phyloP scores from a whole-genome alignment of 2,113 vertebrate species.

The Erpornis zantholeuca region DNA sequence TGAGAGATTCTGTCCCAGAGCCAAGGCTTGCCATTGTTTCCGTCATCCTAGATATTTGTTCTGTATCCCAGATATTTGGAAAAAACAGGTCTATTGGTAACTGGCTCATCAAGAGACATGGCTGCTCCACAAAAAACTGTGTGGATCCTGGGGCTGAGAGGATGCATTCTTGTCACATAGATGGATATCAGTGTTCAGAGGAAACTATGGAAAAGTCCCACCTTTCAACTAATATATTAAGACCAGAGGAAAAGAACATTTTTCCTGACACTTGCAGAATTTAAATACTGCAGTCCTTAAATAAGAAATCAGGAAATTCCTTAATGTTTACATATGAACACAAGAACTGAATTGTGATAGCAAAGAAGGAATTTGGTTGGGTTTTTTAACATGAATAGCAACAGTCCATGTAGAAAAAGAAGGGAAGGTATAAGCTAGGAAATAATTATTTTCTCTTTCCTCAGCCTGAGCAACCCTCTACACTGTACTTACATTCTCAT shows the following conservation, averaged over 20 bases:
- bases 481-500: neutral
- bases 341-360: neutral
- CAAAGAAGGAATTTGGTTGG: neutral
- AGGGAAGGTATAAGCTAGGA: neutral
- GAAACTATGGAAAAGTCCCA: neutral
- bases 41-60: neutral
- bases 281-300: neutral
- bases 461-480: neutral
- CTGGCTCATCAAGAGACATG: neutral
- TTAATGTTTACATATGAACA: neutral
- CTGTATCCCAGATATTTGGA: neutral
- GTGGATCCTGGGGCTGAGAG: neutral
- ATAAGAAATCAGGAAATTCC: neutral
- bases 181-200: neutral
- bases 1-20: neutral
- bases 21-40: neutral
- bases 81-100: neutral
- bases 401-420: rapidly evolving
- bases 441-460: neutral
- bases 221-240: neutral
- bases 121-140: neutral
- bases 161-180: neutral
- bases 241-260: neutral
- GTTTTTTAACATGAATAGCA: neutral
- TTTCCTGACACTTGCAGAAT: neutral